phyloP scores from a whole-genome alignment of 2,113 vertebrate genomes.

The Corynorhinus townsendii region DNA sequence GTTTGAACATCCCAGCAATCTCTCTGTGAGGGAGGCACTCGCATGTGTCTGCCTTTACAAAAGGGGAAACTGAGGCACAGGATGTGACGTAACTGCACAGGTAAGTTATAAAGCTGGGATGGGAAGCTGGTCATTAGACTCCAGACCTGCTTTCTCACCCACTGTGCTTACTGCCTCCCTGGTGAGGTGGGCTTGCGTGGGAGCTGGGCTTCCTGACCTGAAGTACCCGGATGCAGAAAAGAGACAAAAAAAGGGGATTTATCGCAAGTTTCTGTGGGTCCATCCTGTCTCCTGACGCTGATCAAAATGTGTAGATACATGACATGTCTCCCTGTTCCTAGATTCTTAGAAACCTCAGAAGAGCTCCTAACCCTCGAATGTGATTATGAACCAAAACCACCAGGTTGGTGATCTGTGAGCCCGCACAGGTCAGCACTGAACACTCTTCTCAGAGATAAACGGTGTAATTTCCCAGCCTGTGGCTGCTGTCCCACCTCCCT shows the following conservation, averaged over 20 bases:
- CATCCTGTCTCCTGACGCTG: background rate
- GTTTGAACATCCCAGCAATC: fast-evolving
- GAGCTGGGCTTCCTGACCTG: background rate
- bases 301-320: background rate
- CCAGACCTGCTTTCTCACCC: fast-evolving
- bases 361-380: background rate
- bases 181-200: background rate
- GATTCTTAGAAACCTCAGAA: background rate
- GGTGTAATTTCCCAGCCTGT: fast-evolving
- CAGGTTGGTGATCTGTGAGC: background rate
- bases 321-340: no score
- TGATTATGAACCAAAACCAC: background rate
- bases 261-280: background rate
- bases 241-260: no score
- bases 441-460: background rate
- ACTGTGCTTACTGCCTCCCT: background rate
- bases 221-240: background rate
- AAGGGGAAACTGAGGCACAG: background rate
- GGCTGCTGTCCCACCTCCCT: no score
- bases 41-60: background rate
- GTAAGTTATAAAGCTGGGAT: background rate
- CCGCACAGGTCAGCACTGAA: background rate
- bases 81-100: background rate
- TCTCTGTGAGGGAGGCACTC: background rate
- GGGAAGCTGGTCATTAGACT: background rate